phyloP scores from a whole-genome alignment of 2,888 invertebrate genomes.

The Tortrix viridana region DNA sequence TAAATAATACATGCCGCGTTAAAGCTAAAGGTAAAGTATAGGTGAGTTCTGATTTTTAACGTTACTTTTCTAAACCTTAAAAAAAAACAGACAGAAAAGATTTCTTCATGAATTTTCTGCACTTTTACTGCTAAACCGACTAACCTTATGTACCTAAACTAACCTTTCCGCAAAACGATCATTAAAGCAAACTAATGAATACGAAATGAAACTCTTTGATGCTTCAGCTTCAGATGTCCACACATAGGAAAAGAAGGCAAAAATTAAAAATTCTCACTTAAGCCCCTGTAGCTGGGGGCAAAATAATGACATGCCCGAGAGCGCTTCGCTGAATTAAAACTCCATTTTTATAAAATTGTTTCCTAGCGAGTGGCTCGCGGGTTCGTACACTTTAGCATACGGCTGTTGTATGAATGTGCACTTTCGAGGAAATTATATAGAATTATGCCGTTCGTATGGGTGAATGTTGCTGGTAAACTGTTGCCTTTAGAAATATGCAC shows the following conservation, averaged over 20 bases:
- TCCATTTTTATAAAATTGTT: conserved; percentile 26
- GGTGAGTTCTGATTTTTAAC: too few relatives aligned
- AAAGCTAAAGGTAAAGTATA: too few relatives aligned
- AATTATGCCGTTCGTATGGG: conserved; percentile 8
- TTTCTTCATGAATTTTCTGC: too few relatives aligned
- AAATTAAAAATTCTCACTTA: conserved; percentile 29
- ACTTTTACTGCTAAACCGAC: too few relatives aligned
- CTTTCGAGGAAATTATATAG: conserved; percentile 20
- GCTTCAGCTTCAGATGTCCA: conserved; percentile 7
- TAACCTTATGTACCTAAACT: too few relatives aligned
- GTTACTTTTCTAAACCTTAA: too few relatives aligned
- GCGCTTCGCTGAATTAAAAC: conserved; percentile 28
- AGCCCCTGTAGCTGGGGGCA: conserved; percentile 3
- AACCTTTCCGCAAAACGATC: conserved; percentile 4
- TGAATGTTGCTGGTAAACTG: conserved; percentile 2
- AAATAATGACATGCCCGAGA: conserved; percentile 24
- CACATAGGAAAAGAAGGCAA: conserved; percentile 17
- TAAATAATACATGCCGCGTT: too few relatives aligned
- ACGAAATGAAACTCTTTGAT: conserved; percentile 33
- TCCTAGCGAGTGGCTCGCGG: conserved; percentile 15
- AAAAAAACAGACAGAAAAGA: too few relatives aligned
- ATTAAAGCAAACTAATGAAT: conserved; percentile 26
- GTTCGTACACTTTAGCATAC: conserved; percentile 7
- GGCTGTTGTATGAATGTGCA: conserved; percentile 15
- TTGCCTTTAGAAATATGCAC: conserved; percentile 1